phyloP scores from a whole-genome alignment of 2,797 vertebrate species.

The Dallia pectoralis region DNA sequence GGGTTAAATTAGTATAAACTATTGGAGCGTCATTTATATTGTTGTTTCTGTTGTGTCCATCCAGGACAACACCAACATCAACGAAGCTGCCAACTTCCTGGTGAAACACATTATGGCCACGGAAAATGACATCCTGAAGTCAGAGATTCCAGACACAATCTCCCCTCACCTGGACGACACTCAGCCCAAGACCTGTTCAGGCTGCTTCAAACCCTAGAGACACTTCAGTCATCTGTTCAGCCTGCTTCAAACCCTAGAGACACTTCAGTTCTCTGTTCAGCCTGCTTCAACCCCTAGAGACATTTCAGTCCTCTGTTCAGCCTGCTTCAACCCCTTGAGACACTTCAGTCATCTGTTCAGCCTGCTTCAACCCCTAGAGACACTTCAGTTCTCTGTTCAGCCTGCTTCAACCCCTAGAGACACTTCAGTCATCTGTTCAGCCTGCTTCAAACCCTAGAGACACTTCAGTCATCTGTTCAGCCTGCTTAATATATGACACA shows the following conservation, averaged over 20 bases:
- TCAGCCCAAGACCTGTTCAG: slow-evolving; percentile 80
- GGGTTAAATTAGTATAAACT: too few species aligned
- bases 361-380: too few species aligned
- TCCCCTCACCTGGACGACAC: slow-evolving; percentile 81
- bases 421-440: neutral
- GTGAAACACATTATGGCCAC: slow-evolving; percentile 96
- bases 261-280: too few species aligned
- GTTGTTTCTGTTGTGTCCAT: slow-evolving; percentile 1
- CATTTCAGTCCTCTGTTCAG: too few species aligned
- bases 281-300: too few species aligned
- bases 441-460: too few species aligned
- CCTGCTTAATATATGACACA: too few species aligned
- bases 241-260: too few species aligned
- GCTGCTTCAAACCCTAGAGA: slow-evolving; percentile 82
- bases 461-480: too few species aligned
- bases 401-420: slow-evolving; percentile 82
- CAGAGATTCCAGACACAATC: slow-evolving; percentile 82
- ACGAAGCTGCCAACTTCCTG: slow-evolving; percentile 90
- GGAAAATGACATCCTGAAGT: slow-evolving; percentile 85
- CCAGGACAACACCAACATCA: slow-evolving; percentile 94
- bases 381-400: too few species aligned
- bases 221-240: neutral
- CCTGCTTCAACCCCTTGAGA: slow-evolving; percentile 82
- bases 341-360: neutral
- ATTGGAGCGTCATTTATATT: neutral